These are phyloP conservation scores for Globodera rostochiensis DNA, from an alignment of 1,140 invertebrate species.

Conservation along the genomic window DNA sequence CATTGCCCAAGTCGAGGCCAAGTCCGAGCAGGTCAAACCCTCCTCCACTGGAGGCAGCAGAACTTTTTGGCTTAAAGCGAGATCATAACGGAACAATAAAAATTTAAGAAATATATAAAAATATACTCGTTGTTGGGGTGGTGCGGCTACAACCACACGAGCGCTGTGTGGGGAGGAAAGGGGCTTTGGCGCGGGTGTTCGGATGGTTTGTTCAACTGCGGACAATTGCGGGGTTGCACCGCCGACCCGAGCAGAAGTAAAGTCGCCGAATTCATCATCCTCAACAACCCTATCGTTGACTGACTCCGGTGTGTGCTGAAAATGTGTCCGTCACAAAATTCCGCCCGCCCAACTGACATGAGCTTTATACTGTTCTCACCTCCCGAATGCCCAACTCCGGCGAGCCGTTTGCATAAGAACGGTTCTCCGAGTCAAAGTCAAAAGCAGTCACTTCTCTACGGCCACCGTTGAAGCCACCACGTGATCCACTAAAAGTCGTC, in stretches of 20 bases:
- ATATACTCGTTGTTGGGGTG: background rate
- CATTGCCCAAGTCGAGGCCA: background rate
- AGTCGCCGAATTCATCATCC: constrained; percentile 58
- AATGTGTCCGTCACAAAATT: constrained; percentile 6
- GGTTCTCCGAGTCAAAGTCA: constrained; percentile 31
- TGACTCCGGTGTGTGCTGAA: constrained; percentile 32
- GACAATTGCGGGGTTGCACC: background rate
- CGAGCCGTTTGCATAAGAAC: constrained; percentile 26
- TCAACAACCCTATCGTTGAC: constrained; percentile 32
- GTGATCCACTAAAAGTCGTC: background rate
- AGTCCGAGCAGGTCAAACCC: background rate
- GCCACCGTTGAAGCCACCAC: background rate
- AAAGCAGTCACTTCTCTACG: constrained; percentile 40
- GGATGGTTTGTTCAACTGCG: background rate
- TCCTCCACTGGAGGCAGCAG: background rate
- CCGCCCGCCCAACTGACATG: background rate
- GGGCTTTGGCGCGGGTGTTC: background rate
- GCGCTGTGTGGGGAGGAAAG: background rate
- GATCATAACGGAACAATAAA: no score
- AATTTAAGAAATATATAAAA: no score
- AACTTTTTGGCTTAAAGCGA: background rate
- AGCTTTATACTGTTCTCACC: constrained; percentile 13
- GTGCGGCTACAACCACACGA: no score
- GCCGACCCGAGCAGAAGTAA: constrained; percentile 46
- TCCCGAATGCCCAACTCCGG: constrained; percentile 43